Evolutionary conservation across 2,797 vertebrate species (phyloP).

Genomic region (Astyanax mexicanus): DNA sequence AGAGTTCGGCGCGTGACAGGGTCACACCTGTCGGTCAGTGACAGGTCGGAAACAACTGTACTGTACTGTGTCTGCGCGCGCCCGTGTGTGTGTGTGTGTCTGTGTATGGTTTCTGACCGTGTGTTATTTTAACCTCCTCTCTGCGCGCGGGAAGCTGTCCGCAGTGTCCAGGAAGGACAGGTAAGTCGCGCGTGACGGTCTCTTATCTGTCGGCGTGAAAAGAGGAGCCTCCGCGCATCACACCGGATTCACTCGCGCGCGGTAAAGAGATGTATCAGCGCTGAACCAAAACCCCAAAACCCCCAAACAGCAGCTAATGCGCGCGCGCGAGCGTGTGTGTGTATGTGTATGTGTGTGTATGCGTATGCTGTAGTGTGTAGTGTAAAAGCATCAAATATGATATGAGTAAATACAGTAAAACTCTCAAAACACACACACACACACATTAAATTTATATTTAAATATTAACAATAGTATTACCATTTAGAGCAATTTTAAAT

Average conservation of each 20-base stretch:
- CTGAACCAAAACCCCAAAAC: neutral
- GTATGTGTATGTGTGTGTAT: neutral
- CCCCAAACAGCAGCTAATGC: neutral
- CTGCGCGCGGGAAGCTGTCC: neutral
- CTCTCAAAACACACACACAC: too few species aligned
- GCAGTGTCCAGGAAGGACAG: neutral
- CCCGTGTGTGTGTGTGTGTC: too few species aligned
- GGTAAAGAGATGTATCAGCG: conserved; percentile 22
- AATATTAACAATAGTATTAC: too few species aligned
- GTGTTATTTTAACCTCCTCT: neutral
- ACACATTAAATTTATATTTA: too few species aligned
- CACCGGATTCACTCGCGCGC: neutral
- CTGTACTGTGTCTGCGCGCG: too few species aligned
- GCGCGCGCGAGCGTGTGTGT: neutral
- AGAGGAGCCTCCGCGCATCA: neutral
- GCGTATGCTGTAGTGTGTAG: too few species aligned
- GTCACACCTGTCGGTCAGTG: too few species aligned
- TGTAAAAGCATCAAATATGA: neutral
- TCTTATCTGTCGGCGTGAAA: conserved; percentile 1
- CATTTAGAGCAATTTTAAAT: too few species aligned
- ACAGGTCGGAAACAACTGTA: too few species aligned
- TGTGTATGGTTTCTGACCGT: too few species aligned
- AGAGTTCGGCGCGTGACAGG: too few species aligned
- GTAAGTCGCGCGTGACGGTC: neutral
- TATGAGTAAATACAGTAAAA: neutral